Base-by-base conservation (phyloP, 2,113 vertebrate species). In the Patagioenas fasciata region DNA sequence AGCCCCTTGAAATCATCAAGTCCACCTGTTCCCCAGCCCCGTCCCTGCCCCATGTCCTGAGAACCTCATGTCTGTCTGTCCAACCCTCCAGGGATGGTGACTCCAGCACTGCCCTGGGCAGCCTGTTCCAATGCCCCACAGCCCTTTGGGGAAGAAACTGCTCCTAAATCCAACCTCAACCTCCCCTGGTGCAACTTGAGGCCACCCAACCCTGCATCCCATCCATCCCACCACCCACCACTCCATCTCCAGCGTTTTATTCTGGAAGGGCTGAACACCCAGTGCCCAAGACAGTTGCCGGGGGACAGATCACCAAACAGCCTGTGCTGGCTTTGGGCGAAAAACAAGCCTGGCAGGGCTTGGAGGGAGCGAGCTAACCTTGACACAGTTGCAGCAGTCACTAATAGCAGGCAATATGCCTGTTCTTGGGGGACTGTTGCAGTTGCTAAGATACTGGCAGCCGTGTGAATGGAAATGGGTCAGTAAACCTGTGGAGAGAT, bases 361-460 rank as follows among this genome's bases (percentile, higher is more conserved):
- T 97, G 97, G 97, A 97, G 97, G 98, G 96, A 97, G 97, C 95
- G 95, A 93, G 97, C 97, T 98, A 98, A 98, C 98, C 97, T 98
- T 98, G 98, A 98, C 98, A 98, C 97, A 98, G 97, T 98, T 98
- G 97, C 98, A 94, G 98, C 97, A 98, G 97, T 98, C 97, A 95
- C 98, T 98, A 98, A 98, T 97, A 98, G 99, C 99, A 99, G 99
- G 99, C 99, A 98, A 98, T 99, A 98, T 96, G 98, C 98, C 98
- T 99, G 98, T 99, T 99, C 99, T 99, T 98, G 98, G 98, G 99
- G 99, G 99, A 99, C 98, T 98, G 98, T 98, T 99, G 99, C 98
- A 98, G 99, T 99, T 99, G 99, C 99, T 99, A 99, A 99, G 99
- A 99, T 99, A 99, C 99, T 98, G 96, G 98, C 99, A 99, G 99